These are phyloP conservation scores for Tetrao urogallus DNA, from an alignment of 2,113 vertebrate species.

Conservation along the genomic window DNA sequence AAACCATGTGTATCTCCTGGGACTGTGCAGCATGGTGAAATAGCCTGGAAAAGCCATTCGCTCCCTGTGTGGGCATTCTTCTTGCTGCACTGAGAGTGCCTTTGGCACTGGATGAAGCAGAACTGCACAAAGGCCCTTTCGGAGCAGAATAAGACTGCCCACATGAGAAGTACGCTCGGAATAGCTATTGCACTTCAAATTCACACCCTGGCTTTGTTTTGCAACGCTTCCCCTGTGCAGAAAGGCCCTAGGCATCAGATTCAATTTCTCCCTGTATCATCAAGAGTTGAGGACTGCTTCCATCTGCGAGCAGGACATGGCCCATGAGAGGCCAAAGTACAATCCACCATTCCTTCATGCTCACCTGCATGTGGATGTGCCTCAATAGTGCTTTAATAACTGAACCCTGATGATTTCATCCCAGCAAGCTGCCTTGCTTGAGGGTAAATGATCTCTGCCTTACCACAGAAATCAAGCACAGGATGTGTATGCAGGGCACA, in stretches of 20 bases:
- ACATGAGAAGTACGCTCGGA: slow-evolving; percentile 28
- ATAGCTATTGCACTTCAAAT: slow-evolving; percentile 62
- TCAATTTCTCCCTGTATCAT: slow-evolving; percentile 6
- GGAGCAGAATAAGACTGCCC: slow-evolving; percentile 51
- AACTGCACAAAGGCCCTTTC: slow-evolving; percentile 62
- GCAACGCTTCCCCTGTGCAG: slow-evolving; percentile 3
- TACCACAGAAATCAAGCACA: neutral
- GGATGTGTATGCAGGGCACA: neutral
- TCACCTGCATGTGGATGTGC: neutral
- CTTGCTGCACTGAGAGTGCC: slow-evolving; percentile 41
- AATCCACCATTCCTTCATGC: neutral
- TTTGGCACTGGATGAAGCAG: slow-evolving; percentile 65
- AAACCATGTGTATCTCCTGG: slow-evolving; percentile 53
- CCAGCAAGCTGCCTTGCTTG: neutral
- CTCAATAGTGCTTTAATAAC: neutral
- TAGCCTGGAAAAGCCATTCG: slow-evolving; percentile 22
- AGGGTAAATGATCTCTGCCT: neutral
- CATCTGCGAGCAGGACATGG: neutral
- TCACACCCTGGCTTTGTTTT: slow-evolving; percentile 61
- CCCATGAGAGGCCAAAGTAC: neutral
- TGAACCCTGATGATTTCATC: neutral
- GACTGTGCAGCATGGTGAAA: slow-evolving; percentile 59
- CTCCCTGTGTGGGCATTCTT: slow-evolving; percentile 72
- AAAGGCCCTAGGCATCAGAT: slow-evolving; percentile 23
- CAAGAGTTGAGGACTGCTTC: neutral